A percentile compares a stretch with the other conserved stretches of the same genome.
These are phyloP conservation scores for Porites rus DNA, from an alignment of 92 coral and sea anemone species.

Conservation along the genomic window DNA sequence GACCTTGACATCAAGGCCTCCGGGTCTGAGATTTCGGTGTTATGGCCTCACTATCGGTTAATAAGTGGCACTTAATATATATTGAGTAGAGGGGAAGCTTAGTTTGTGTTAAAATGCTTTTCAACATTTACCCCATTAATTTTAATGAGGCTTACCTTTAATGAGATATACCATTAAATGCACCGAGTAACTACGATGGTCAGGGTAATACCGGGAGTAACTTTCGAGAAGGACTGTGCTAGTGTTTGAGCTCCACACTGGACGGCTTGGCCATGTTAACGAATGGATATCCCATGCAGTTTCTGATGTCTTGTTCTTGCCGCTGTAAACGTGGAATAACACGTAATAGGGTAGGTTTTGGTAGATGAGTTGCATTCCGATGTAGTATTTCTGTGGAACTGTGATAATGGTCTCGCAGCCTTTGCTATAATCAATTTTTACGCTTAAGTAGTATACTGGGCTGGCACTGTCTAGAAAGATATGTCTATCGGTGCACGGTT, in stretches of 20 bases:
- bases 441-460: conserved; percentile 21
- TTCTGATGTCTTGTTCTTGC: no score
- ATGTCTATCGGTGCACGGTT: conserved; percentile 23
- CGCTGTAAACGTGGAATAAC: no score
- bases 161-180: conserved; percentile 18
- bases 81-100: no score
- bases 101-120: no score
- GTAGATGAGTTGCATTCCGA: conserved; percentile 41
- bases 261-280: conserved; percentile 13
- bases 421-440: neutral
- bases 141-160: conserved; percentile 17
- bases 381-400: conserved; percentile 10
- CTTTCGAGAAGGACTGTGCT: conserved; percentile 23
- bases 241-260: conserved; percentile 17
- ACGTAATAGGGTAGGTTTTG: neutral
- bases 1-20: no score
- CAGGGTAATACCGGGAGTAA: no score
- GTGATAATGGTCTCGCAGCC: conserved; percentile 22
- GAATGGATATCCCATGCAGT: conserved; percentile 20
- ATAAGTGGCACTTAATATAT: no score
- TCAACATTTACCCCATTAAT: neutral
- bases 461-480: conserved; percentile 21
- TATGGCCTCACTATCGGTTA: no score
- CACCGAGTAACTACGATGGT: neutral
- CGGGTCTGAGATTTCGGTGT: no score